phyloP scores from a whole-genome alignment of 2,888 invertebrate species.

The Andrena praecox region DNA sequence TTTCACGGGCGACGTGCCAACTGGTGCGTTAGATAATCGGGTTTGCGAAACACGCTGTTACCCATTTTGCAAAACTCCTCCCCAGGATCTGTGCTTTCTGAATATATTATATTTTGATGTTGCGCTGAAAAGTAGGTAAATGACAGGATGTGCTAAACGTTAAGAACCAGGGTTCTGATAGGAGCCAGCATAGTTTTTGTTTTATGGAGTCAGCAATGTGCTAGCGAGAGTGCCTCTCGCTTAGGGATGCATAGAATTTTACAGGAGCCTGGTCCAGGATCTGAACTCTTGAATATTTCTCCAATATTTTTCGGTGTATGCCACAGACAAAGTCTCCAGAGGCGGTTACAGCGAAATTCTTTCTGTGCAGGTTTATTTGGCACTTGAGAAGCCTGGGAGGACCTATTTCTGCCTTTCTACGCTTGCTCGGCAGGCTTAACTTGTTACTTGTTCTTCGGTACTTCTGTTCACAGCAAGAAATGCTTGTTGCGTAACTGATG shows the following conservation, averaged over 20 bases:
- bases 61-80: neutral
- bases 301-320: slow-evolving; percentile 47
- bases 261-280: slow-evolving; percentile 38
- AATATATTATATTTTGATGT: neutral
- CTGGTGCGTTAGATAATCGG: slow-evolving; percentile 37
- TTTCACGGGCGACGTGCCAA: slow-evolving; percentile 71
- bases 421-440: neutral
- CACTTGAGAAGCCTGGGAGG: neutral
- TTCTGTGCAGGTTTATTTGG: neutral
- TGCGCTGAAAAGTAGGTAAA: neutral
- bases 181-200: neutral
- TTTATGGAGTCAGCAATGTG: slow-evolving; percentile 2
- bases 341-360: slow-evolving; percentile 2
- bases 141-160: neutral
- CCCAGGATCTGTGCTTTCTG: neutral
- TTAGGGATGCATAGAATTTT: slow-evolving; percentile 65
- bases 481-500: no score
- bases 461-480: no score
- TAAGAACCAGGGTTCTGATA: neutral
- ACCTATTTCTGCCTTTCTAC: neutral
- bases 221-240: slow-evolving; percentile 9
- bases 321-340: neutral
- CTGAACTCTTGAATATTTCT: slow-evolving; percentile 42
- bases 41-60: slow-evolving; percentile 18
- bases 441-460: no score